Percentiles rank a stretch among this genome's conserved stretches.
Evolutionary conservation across 2,888 invertebrate genomes (phyloP).

Genomic region (Watsonalla binaria): DNA sequence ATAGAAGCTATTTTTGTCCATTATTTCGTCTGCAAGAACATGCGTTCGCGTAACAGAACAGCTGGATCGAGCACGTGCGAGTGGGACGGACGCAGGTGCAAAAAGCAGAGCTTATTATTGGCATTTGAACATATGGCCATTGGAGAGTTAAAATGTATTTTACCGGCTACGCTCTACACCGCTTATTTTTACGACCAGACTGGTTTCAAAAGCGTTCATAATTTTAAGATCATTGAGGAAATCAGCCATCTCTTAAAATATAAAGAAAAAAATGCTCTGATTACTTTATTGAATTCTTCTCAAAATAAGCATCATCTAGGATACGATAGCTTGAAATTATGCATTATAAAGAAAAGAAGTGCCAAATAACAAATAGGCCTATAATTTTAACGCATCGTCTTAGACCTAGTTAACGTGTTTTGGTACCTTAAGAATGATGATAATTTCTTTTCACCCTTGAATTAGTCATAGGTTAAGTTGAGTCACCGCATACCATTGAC

Average conservation of each 20-base stretch:
- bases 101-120: slow-evolving; percentile 44
- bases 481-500: slow-evolving; percentile 36
- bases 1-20: background rate
- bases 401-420: background rate
- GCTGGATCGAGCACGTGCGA: slow-evolving; percentile 65
- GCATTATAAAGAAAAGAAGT: too few species aligned
- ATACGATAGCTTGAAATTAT: too few species aligned
- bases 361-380: too few species aligned
- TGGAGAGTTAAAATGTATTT: slow-evolving; percentile 18
- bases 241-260: too few species aligned
- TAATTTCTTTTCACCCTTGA: slow-evolving; percentile 1
- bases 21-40: slow-evolving; percentile 17
- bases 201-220: background rate
- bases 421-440: background rate
- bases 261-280: too few species aligned
- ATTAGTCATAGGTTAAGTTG: slow-evolving; percentile 36
- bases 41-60: slow-evolving; percentile 44
- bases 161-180: slow-evolving; percentile 17
- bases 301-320: too few species aligned
- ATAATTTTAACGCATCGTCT: background rate
- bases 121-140: slow-evolving; percentile 53
- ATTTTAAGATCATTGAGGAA: background rate
- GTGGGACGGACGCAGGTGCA: slow-evolving; percentile 73
- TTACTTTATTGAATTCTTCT: background rate
- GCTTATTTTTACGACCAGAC: slow-evolving; percentile 21